Evolutionary conservation across 35 echinoderm and acorn worm species (phyloP), one percentile per base, ranked within the genome.

Genomic region (Heliocidaris tuberculata): DNA sequence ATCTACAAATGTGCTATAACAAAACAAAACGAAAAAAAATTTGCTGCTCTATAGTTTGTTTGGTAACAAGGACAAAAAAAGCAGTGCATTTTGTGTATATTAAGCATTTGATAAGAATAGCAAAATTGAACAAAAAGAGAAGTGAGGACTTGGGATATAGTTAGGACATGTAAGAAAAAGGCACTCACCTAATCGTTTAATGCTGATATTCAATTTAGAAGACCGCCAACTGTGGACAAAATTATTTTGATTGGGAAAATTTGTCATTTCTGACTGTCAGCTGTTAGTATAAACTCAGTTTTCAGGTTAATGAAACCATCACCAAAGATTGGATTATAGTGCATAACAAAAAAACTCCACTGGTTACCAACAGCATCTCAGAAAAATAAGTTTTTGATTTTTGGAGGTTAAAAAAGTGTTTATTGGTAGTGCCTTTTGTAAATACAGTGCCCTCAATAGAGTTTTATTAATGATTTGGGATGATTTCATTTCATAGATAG

Each of bases 181-280:
- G 91, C 91, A 93, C 91, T 93, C 91, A 93, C 91, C 91, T 93
- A 78, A 93, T 93, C 47, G 48, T 31, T 93, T 93, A 93, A 93
- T 93, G 48, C 91, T 93, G 91, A 93, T 93, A 48, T 93, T 89
- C 87, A 89, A 89, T 89, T 93, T 93, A 93, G 91, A 93, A 93
- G 91, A 93, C 91, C 91, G 91, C 91, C 91, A 93, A 93, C 91
- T 93, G 91, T 93, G 50, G 48, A 93, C 50, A 93, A 93, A 93
- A 93, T 93, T 59, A 48, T 93, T 93, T 93, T 93, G 47, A 93
- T 93, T 59, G 91, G 47, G 91, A 93, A 93, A 48, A 52, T 59
- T 93, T 52, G 29, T 52, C 31, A 49, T 93, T 93, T 93, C 91
- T 93, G 91, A 48, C 48, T 31, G 47, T 93, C 48, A 93, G 50